phyloP scores from a whole-genome alignment of 2,888 invertebrate genomes.

The Mesopsocus fuscifrons region DNA sequence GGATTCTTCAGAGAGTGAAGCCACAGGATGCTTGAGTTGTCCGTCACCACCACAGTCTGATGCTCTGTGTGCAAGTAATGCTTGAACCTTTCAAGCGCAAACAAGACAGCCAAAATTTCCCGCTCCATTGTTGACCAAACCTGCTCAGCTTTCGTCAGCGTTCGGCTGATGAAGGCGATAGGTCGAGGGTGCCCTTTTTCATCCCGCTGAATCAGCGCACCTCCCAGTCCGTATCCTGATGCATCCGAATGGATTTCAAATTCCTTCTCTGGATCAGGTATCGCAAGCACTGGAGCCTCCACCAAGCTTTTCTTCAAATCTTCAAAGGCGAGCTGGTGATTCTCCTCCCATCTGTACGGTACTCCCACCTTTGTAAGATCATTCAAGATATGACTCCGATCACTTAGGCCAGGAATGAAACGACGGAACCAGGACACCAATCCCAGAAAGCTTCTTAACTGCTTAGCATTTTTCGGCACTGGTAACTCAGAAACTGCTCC shows the following conservation, averaged over 20 bases:
- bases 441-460: slow-evolving; percentile 7
- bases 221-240: not conserved
- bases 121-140: not conserved
- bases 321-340: slow-evolving; percentile 8
- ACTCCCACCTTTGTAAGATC: not conserved
- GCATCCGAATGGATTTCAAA: not conserved
- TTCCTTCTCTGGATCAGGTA: not conserved
- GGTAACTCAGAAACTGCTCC: slow-evolving; percentile 4
- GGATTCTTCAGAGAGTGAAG: slow-evolving; percentile 6
- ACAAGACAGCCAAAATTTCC: not conserved
- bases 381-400: not conserved
- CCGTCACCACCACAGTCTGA: slow-evolving; percentile 8
- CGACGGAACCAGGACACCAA: slow-evolving; percentile 4
- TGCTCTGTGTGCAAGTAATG: not conserved
- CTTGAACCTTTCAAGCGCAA: not conserved
- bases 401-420: slow-evolving; percentile 4
- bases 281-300: not conserved
- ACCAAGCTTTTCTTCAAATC: not conserved
- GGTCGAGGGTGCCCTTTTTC: not conserved
- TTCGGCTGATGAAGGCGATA: not conserved
- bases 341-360: slow-evolving; percentile 5
- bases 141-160: not conserved
- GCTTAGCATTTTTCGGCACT: slow-evolving; percentile 7
- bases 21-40: slow-evolving; percentile 3
- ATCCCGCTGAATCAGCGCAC: not conserved